Conservation (phyloP, 2,888 invertebrate species). For the Rhimphoctona megacephalus region DNA sequence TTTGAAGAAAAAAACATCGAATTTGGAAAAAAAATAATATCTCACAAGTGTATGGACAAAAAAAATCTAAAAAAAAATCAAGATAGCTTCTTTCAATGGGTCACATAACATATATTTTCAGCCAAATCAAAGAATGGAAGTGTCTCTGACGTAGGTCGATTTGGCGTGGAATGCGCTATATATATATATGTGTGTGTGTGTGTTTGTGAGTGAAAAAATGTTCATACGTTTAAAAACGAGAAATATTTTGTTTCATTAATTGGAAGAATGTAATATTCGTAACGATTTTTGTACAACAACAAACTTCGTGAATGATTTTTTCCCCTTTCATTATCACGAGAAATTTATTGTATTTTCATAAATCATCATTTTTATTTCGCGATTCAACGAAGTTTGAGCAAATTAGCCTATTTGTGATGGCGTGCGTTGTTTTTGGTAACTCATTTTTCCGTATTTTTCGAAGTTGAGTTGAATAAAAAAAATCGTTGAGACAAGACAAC, state of each 20-base stretch:
- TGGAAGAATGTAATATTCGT: constrained; percentile 34
- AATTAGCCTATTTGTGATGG: constrained; percentile 9
- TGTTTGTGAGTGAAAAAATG: constrained; percentile 17
- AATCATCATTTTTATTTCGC: constrained; percentile 19
- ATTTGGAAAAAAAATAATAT: too few species aligned
- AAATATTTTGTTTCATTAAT: constrained; percentile 12
- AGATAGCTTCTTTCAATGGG: too few species aligned
- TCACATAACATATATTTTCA: too few species aligned
- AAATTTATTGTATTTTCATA: neutral
- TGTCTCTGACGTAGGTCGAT: too few species aligned
- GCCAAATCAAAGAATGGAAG: too few species aligned
- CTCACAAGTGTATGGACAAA: too few species aligned
- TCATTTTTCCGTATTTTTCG: too few species aligned
- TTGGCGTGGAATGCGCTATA: too few species aligned
- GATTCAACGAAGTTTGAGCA: constrained; percentile 45
- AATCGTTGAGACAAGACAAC: neutral
- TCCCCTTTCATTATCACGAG: constrained; percentile 12
- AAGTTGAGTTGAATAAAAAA: too few species aligned
- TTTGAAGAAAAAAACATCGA: too few species aligned
- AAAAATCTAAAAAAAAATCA: too few species aligned
- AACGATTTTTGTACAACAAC: constrained; percentile 39
- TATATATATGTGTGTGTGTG: constrained; percentile 17
- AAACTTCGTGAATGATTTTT: neutral
- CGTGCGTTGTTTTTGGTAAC: neutral
- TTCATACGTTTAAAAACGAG: constrained; percentile 25